Percentiles rank a stretch among this genome's conserved stretches.
Evolutionary conservation across 2,113 vertebrate species (phyloP).

Genomic region (Catharus bicknelli): DNA sequence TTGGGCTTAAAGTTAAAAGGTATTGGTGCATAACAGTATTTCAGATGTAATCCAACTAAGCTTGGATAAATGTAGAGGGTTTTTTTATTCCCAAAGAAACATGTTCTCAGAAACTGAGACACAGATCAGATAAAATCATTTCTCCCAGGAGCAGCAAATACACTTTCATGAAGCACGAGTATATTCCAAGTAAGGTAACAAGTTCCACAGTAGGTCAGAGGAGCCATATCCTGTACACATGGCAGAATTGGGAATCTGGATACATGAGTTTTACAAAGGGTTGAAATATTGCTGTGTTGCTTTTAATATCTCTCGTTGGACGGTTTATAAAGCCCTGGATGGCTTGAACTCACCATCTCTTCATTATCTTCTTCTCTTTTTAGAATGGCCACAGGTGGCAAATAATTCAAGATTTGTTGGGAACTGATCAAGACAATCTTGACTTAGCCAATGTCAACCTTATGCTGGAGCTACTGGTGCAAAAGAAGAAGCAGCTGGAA

Average conservation of each 20-base stretch:
- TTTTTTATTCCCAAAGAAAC: not conserved
- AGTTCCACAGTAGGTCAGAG: not conserved
- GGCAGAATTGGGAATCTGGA: not conserved
- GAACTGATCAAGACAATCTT: constrained; percentile 94
- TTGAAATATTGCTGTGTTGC: not conserved
- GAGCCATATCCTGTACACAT: not conserved
- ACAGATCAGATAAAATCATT: constrained; percentile 28
- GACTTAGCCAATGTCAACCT: constrained; percentile 97
- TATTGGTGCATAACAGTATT: not conserved
- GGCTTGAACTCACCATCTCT: not conserved
- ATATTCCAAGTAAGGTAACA: constrained; percentile 10
- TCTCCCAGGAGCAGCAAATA: not conserved
- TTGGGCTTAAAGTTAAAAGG: not conserved
- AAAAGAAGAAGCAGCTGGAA: constrained; percentile 98
- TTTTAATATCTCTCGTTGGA: not conserved
- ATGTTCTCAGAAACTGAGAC: not conserved
- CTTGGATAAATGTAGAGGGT: not conserved
- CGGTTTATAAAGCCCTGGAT: not conserved
- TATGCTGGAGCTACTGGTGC: constrained; percentile 94
- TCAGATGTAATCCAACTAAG: not conserved
- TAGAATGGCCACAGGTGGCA: constrained; percentile 97
- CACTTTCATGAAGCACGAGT: not conserved
- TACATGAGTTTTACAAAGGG: not conserved
- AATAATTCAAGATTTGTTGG: constrained; percentile 93
- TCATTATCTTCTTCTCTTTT: not conserved